phyloP scores from a whole-genome alignment of 2,113 vertebrate species.

The Vulpes ferrilata region DNA sequence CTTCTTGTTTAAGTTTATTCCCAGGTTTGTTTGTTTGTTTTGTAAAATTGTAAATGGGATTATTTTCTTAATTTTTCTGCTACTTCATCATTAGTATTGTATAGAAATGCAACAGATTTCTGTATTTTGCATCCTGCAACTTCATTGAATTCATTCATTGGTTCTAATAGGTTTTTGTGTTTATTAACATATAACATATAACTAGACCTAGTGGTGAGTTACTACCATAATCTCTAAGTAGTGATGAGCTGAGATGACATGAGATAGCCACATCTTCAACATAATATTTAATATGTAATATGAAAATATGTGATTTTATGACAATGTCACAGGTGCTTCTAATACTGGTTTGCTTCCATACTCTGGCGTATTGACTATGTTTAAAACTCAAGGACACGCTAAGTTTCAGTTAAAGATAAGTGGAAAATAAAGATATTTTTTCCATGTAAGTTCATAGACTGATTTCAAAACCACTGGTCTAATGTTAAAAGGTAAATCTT shows the following conservation, averaged over 20 bases:
- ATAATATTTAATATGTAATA: neutral
- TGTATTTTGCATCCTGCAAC: neutral
- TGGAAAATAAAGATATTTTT: conserved; percentile 36
- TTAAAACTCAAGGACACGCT: conserved; percentile 42
- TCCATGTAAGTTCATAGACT: neutral
- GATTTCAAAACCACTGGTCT: neutral
- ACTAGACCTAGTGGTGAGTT: neutral
- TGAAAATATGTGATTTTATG: neutral
- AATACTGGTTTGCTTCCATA: neutral
- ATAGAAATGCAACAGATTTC: neutral
- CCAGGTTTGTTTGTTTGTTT: neutral
- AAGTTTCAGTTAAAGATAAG: conserved; percentile 17
- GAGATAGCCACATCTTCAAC: neutral
- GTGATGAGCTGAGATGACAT: neutral
- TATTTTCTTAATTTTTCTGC: neutral
- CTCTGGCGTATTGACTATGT: neutral
- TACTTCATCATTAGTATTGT: neutral
- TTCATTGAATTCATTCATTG: neutral
- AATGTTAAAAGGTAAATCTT: conserved; percentile 4
- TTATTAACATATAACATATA: neutral
- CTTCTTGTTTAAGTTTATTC: neutral
- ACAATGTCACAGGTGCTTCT: neutral
- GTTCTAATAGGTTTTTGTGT: neutral
- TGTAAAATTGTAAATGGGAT: neutral
- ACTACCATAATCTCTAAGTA: neutral